phyloP scores from a whole-genome alignment of 37 sponge, comb jelly and placozoan species.

The Eunapius fragilis region DNA sequence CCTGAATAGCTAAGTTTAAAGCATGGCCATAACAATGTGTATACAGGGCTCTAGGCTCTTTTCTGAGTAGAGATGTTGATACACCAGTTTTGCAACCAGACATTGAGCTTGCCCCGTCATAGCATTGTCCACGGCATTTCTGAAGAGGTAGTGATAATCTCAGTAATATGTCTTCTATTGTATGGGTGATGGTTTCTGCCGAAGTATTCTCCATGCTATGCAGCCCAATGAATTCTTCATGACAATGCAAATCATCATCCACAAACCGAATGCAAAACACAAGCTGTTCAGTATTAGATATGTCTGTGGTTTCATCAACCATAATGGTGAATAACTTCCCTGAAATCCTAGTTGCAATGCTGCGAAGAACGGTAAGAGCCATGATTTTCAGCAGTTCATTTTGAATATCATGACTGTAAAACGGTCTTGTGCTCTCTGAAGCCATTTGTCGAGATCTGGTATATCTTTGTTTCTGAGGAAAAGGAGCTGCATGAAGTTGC shows the following conservation, averaged over 20 bases:
- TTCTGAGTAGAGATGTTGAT: constrained; percentile 10
- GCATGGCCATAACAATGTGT: constrained; percentile 73
- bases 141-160: constrained; percentile 44
- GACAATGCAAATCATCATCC: constrained; percentile 27
- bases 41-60: constrained; percentile 63
- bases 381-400: constrained; percentile 64
- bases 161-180: constrained; percentile 43
- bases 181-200: constrained; percentile 9
- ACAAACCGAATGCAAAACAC: constrained; percentile 72
- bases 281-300: constrained; percentile 66
- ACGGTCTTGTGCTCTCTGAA: background rate
- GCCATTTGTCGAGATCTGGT: constrained; percentile 9
- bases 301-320: constrained; percentile 80
- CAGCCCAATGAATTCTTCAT: constrained; percentile 47
- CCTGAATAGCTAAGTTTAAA: constrained; percentile 46
- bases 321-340: constrained; percentile 52
- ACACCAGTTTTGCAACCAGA: constrained; percentile 48
- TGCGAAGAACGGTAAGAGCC: constrained; percentile 51
- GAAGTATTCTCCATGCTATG: constrained; percentile 33
- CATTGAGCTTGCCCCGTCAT: constrained; percentile 63
- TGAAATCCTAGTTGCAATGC: constrained; percentile 29
- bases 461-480: constrained; percentile 25
- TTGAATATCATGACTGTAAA: constrained; percentile 50
- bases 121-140: constrained; percentile 66
- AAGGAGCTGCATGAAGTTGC: constrained; percentile 57